Evolutionary conservation across 2,888 invertebrate species (phyloP), one percentile per base, ranked within the genome.

Genomic region (Limnephilus rhombicus): DNA sequence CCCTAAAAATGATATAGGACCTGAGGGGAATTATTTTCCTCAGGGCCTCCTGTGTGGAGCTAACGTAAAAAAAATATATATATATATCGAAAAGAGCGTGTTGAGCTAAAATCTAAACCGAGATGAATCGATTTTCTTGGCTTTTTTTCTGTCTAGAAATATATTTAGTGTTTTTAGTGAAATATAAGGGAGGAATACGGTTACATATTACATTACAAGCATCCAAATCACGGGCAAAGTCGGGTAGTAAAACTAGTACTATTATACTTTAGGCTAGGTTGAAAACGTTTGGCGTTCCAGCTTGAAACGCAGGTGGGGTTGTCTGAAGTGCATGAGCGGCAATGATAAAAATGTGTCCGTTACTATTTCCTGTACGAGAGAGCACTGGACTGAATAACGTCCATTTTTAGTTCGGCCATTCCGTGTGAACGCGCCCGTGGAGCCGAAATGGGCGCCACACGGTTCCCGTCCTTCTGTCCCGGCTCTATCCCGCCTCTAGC

Each of bases 381-480:
- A 85, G 90, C 45, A 85, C 15, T 49, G 90, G 83, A 85, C 83
- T 31, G 68, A 85, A 90, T 85, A 90, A 53, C 83, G 82, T 85
- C 83, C 83, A 90, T 90, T 90, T 80, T 90, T 41, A 82, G 83
- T 85, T 83, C 83, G 90, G 83, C 49, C 82, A 90, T 83, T 90
- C 85, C 90, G 68, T 49, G 83, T 90, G 90, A 90, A 90, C 68
- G 90, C 90, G 49, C 37, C 18, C 49, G 49, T 83, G 90, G 83
- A 53, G 53, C 90, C 83, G 83, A 41, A 90, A 85, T 85, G 85
- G 85, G 37, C 85, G 85, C 85, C 85, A 34, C 68, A 68, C 68
- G 68, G 68, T 68, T 68, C 68, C 24, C 68, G 68, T 68, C 24
- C 24, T 68, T n/a, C 68, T 68, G 2, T n/a, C 24, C 68, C 68